These are phyloP conservation scores for Dolomedes plantarius DNA, from an alignment of 2,888 invertebrate genomes.

Conservation along the genomic window DNA sequence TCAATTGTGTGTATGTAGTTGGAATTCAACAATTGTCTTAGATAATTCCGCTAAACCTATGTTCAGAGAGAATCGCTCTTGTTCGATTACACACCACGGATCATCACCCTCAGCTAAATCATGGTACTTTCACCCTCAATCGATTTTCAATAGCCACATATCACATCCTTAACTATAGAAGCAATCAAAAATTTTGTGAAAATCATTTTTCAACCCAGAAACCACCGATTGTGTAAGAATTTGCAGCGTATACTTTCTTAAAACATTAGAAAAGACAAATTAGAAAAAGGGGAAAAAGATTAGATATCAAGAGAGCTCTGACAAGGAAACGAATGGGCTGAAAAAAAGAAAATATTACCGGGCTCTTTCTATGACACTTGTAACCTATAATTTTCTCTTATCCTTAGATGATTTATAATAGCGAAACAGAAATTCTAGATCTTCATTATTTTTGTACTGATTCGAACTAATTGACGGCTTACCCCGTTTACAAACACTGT, in stretches of 20 bases:
- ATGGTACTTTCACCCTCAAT: not conserved
- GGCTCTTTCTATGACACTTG: constrained; percentile 36
- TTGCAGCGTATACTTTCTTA: constrained; percentile 17
- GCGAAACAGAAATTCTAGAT: constrained; percentile 17
- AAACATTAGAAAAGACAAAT: constrained; percentile 44
- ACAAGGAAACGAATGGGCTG: constrained; percentile 42
- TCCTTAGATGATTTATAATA: constrained; percentile 40
- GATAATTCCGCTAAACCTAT: too few species aligned
- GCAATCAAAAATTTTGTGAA: constrained; percentile 21
- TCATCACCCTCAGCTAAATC: not conserved
- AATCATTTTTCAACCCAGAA: constrained; percentile 33
- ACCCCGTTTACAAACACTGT: not conserved
- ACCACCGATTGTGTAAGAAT: constrained; percentile 29
- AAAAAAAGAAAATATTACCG: constrained; percentile 10
- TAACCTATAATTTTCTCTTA: constrained; percentile 56
- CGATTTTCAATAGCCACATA: constrained; percentile 40
- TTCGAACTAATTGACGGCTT: constrained; percentile 49
- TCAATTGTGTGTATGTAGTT: too few species aligned
- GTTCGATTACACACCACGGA: too few species aligned
- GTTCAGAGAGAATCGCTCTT: too few species aligned
- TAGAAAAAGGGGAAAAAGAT: constrained; percentile 24
- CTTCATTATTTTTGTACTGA: constrained; percentile 31
- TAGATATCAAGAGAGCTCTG: constrained; percentile 40
- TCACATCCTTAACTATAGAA: constrained; percentile 26
- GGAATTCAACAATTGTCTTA: too few species aligned